Percentiles rank a stretch among this genome's conserved stretches.
Evolutionary conservation across 92 coral and sea anemone species (phyloP).

Genomic region (Chrysogorgia sp.): DNA sequence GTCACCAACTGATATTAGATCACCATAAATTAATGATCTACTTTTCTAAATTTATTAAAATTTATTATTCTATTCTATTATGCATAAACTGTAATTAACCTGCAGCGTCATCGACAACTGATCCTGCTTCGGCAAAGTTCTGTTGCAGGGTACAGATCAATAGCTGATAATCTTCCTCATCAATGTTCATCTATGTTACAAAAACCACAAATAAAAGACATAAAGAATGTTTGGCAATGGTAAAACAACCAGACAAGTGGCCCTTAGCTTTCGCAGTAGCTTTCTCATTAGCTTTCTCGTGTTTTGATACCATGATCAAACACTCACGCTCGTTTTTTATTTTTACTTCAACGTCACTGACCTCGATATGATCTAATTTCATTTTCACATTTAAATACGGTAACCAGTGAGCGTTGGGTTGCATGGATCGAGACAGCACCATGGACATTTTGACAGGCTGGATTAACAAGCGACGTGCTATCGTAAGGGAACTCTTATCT

Average conservation of each 20-base stretch:
- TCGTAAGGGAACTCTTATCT: conserved; percentile 79
- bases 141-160: conserved; percentile 76
- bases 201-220: not conserved
- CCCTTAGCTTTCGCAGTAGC: too few species aligned
- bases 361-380: conserved; percentile 82
- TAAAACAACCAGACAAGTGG: too few species aligned
- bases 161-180: conserved; percentile 80
- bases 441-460: conserved; percentile 90
- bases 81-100: not conserved
- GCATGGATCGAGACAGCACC: conserved; percentile 72
- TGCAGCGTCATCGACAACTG: not conserved
- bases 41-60: not conserved
- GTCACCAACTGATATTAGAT: too few species aligned
- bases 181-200: conserved; percentile 76
- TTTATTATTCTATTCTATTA: not conserved
- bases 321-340: not conserved
- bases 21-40: too few species aligned
- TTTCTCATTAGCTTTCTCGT: too few species aligned
- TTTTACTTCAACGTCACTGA: conserved; percentile 23
- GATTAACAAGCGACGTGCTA: conserved; percentile 76
- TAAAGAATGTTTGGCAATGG: not conserved
- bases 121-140: conserved; percentile 70
- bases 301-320: too few species aligned
- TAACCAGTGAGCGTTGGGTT: conserved; percentile 69
- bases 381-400: conserved; percentile 76